A percentile compares a stretch with the other conserved stretches of the same genome.
Conservation (phyloP, 2,888 invertebrate species). For the Druceiella hillmani region DNA sequence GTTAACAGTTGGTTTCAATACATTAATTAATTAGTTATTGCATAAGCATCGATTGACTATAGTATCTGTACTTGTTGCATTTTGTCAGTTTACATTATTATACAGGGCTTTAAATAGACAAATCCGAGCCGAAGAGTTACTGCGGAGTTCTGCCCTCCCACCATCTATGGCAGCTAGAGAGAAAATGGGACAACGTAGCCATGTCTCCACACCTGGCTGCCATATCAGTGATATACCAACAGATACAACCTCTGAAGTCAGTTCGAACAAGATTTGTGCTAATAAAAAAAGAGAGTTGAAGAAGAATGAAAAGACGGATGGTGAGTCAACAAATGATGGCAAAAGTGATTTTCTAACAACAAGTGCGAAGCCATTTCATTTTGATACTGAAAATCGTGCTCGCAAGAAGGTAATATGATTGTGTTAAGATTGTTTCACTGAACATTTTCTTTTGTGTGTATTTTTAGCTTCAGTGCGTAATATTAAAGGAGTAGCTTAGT, state of each 20-base stretch:
- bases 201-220: slow-evolving; percentile 43
- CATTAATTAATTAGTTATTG: too few species aligned
- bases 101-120: slow-evolving; percentile 58
- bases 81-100: background rate
- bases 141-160: slow-evolving; percentile 59
- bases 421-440: too few species aligned
- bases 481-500: too few species aligned
- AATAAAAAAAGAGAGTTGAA: slow-evolving; percentile 35
- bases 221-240: slow-evolving; percentile 42
- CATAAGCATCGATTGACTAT: background rate
- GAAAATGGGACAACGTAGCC: slow-evolving; percentile 31
- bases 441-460: too few species aligned
- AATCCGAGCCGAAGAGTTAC: slow-evolving; percentile 64
- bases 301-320: slow-evolving; percentile 34
- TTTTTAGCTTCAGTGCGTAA: too few species aligned
- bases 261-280: slow-evolving; percentile 32
- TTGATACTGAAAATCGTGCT: slow-evolving; percentile 47
- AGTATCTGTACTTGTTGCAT: background rate
- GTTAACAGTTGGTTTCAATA: too few species aligned
- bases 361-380: slow-evolving; percentile 48
- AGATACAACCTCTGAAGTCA: slow-evolving; percentile 36
- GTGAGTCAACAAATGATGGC: slow-evolving; percentile 32
- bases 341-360: slow-evolving; percentile 48
- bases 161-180: slow-evolving; percentile 65
- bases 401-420: slow-evolving; percentile 35